These are phyloP conservation scores for Coelopa frigida DNA, from an alignment of 1,140 invertebrate species.

Conservation along the genomic window DNA sequence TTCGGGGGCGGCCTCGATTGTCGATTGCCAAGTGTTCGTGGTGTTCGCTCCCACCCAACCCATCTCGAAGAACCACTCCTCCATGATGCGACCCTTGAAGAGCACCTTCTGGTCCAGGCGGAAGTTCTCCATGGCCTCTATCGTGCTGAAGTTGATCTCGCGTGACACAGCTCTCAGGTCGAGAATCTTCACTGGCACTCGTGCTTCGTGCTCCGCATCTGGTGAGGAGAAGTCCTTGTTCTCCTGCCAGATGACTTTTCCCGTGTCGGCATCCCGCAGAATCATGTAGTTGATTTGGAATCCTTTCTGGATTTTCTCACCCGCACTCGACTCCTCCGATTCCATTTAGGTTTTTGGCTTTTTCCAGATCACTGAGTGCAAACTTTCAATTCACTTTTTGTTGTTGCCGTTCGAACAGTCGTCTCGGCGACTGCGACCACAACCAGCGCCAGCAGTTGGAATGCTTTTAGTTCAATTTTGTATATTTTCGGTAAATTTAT, in stretches of 20 bases:
- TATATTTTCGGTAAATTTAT: too few species aligned
- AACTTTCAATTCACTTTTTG: too few species aligned
- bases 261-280: slow-evolving; percentile 88
- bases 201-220: slow-evolving; percentile 88
- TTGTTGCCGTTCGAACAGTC: too few species aligned
- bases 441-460: too few species aligned
- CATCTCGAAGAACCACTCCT: slow-evolving; percentile 99
- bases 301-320: slow-evolving; percentile 39
- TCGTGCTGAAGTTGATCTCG: slow-evolving; percentile 98
- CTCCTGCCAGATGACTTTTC: slow-evolving; percentile 93
- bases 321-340: too few species aligned
- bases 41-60: slow-evolving; percentile 98
- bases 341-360: too few species aligned
- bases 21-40: slow-evolving; percentile 98
- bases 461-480: too few species aligned
- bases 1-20: slow-evolving; percentile 97
- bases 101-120: slow-evolving; percentile 88
- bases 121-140: slow-evolving; percentile 94
- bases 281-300: slow-evolving; percentile 89
- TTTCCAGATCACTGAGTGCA: too few species aligned
- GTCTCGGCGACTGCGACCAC: too few species aligned
- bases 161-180: slow-evolving; percentile 92
- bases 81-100: slow-evolving; percentile 74
- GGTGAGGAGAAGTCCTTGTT: slow-evolving; percentile 92
- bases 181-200: slow-evolving; percentile 93